Evolutionary conservation across 2,113 vertebrate genomes (phyloP).

Genomic region (Apaloderma vittatum): DNA sequence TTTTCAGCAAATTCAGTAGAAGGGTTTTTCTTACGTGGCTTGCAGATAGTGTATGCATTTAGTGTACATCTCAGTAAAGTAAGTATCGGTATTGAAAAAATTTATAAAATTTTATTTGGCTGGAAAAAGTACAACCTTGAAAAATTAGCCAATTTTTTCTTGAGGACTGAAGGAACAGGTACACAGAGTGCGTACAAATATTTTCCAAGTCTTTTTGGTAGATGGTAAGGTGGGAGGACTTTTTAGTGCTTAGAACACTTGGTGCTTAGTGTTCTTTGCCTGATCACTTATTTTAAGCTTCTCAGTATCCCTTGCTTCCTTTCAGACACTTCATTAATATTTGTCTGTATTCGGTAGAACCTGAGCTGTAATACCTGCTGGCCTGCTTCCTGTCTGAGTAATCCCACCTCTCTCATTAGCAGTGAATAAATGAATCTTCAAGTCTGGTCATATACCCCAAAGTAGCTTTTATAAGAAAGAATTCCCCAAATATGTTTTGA

Average conservation of each 20-base stretch:
- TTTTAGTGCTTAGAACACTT: neutral
- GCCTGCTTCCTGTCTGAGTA: slow-evolving; percentile 27
- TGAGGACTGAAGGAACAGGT: neutral
- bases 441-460: neutral
- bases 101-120: neutral
- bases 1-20: neutral
- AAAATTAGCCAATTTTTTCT: neutral
- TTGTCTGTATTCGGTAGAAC: neutral
- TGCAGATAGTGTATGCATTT: neutral
- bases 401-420: slow-evolving; percentile 30
- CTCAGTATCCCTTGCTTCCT: neutral
- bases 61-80: neutral
- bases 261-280: neutral
- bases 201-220: neutral
- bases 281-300: neutral
- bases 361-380: neutral
- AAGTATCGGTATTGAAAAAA: neutral
- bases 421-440: neutral
- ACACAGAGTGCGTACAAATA: neutral
- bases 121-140: neutral
- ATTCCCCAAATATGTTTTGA: neutral
- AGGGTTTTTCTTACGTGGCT: neutral
- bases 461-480: neutral
- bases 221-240: neutral
- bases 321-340: neutral